Conservation (phyloP, 2,113 vertebrate genomes). For the Catharus bicknelli region DNA sequence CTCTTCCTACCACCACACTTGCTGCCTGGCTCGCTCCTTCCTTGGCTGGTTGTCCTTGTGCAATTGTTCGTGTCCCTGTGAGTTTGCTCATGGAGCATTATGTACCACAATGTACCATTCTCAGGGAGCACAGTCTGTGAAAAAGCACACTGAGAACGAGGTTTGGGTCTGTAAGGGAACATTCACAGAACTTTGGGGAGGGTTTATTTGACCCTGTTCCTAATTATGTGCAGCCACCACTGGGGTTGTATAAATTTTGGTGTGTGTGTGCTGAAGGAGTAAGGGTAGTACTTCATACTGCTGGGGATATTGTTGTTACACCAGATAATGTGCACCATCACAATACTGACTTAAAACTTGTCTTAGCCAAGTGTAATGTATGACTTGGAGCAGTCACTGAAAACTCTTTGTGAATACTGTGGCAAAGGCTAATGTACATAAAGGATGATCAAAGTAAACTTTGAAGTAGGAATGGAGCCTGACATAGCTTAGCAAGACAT, state of each 20-base stretch:
- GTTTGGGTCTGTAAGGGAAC: background rate
- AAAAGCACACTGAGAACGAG: background rate
- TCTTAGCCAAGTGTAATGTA: background rate
- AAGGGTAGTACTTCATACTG: background rate
- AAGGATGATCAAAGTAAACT: constrained; percentile 65
- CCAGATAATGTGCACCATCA: background rate
- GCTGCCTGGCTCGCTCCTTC: background rate
- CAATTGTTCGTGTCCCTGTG: background rate
- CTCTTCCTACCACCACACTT: background rate
- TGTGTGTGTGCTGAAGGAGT: background rate
- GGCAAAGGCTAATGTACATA: constrained; percentile 59
- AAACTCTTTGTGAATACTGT: constrained; percentile 30
- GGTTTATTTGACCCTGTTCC: background rate
- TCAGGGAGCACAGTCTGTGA: background rate
- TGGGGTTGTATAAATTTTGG: background rate
- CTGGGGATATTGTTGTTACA: background rate
- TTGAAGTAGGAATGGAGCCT: constrained; percentile 51
- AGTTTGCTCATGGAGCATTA: background rate
- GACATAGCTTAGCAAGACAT: background rate
- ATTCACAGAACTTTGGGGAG: background rate
- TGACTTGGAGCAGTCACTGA: constrained; percentile 33
- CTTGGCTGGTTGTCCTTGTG: background rate
- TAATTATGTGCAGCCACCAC: background rate
- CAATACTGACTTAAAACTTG: background rate
- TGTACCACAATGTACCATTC: background rate